phyloP scores from a whole-genome alignment of 1,140 invertebrate genomes.

The Elysia chlorotica region DNA sequence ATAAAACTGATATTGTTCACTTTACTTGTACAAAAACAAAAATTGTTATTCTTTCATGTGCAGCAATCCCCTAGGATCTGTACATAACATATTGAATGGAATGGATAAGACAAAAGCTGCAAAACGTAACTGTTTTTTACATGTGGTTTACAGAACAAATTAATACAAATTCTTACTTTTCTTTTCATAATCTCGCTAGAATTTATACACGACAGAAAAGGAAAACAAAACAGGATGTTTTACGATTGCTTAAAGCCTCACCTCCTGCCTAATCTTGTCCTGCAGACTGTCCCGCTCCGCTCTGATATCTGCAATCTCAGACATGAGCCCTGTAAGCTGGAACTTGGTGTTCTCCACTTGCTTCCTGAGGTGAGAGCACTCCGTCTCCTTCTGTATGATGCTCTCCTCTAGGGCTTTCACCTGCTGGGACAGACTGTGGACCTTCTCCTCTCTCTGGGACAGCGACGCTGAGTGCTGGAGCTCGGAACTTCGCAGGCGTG shows the following conservation, averaged over 20 bases:
- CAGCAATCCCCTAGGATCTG: no score
- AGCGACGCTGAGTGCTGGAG: conserved; percentile 35
- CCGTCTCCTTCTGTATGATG: conserved; percentile 38
- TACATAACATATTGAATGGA: no score
- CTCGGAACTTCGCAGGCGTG: conserved; percentile 37
- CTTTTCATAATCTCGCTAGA: no score
- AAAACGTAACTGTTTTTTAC: no score
- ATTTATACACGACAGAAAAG: no score
- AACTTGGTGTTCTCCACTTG: conserved; percentile 56
- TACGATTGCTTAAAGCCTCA: conserved; percentile 15
- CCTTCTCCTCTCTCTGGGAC: conserved; percentile 42
- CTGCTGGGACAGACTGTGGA: conserved; percentile 39
- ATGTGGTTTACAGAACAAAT: no score
- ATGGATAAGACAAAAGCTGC: no score
- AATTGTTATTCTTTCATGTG: no score
- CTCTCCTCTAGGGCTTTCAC: conserved; percentile 45
- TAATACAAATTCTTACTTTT: no score
- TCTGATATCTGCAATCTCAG: conserved; percentile 43
- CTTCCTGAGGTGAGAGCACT: conserved; percentile 44
- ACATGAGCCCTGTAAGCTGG: conserved; percentile 48
- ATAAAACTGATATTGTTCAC: no score
- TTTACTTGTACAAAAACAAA: no score
- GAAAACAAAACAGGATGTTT: no score
- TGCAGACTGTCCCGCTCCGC: conserved; percentile 32
- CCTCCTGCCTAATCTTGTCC: conserved; percentile 39